Conservation (phyloP, 2,797 vertebrate genomes). For the Molossus alvarezi region DNA sequence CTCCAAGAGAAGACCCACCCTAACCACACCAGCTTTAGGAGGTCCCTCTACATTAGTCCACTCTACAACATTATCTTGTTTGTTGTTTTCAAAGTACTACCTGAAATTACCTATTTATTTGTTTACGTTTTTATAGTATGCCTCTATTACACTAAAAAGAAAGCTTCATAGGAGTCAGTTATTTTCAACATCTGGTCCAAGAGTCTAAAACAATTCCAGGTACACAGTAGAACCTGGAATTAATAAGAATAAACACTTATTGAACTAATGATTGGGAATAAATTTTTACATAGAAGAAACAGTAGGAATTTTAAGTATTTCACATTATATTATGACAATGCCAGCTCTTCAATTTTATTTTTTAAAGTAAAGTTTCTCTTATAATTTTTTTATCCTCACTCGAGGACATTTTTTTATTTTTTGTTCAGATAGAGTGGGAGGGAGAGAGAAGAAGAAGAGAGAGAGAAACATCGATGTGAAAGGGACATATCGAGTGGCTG, state of each 20-base stretch:
- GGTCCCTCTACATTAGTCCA: neutral
- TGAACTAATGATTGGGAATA: slow-evolving; percentile 14
- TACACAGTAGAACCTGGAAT: neutral
- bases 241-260: neutral
- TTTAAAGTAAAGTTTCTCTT: slow-evolving; percentile 3
- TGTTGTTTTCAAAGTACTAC: slow-evolving; percentile 7
- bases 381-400: neutral
- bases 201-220: slow-evolving; percentile 42
- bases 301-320: slow-evolving; percentile 10
- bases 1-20: neutral
- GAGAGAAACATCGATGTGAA: no score
- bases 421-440: no score
- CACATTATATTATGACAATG: neutral
- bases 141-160: neutral
- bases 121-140: neutral
- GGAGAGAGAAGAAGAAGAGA: no score
- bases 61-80: neutral
- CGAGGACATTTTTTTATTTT: no score
- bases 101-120: slow-evolving; percentile 6
- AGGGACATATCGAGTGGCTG: no score
- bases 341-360: neutral
- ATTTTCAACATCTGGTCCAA: neutral
- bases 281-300: slow-evolving; percentile 8
- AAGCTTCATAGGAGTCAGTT: neutral
- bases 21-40: neutral